These are phyloP conservation scores for Gambusia holbrooki DNA, from an alignment of 2,113 vertebrate genomes.

Conservation along the genomic window DNA sequence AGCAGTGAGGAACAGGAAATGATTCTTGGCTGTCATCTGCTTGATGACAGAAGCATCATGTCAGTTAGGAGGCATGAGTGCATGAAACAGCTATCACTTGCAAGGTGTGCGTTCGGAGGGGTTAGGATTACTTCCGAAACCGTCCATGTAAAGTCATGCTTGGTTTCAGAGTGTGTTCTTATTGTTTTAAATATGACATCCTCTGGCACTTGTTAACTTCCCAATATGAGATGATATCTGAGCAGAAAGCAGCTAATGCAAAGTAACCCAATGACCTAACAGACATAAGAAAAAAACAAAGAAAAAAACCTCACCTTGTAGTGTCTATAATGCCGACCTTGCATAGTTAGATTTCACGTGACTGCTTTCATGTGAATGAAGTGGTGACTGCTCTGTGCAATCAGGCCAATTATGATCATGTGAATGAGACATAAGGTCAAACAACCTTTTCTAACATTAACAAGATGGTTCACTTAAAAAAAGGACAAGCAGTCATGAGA, in stretches of 20 bases:
- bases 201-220: not conserved
- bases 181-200: not conserved
- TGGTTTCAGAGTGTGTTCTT: not conserved
- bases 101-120: not conserved
- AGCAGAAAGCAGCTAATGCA: not conserved
- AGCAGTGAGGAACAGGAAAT: not conserved
- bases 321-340: not conserved
- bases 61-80: not conserved
- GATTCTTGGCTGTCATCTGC: not conserved
- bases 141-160: not conserved
- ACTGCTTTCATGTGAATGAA: constrained; percentile 25
- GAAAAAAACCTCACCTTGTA: not conserved
- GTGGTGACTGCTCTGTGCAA: not conserved
- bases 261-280: not conserved
- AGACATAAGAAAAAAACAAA: not conserved
- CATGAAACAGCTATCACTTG: not conserved
- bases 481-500: not conserved
- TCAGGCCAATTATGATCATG: constrained; percentile 26
- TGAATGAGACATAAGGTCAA: constrained; percentile 38
- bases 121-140: not conserved
- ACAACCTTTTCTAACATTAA: not conserved
- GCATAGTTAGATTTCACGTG: not conserved
- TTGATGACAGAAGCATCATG: not conserved
- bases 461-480: not conserved
- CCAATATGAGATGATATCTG: not conserved